Evolutionary conservation across 2,888 invertebrate genomes (phyloP), one percentile per base, ranked within the genome.

Genomic region (Drosophila setosimentum): DNA sequence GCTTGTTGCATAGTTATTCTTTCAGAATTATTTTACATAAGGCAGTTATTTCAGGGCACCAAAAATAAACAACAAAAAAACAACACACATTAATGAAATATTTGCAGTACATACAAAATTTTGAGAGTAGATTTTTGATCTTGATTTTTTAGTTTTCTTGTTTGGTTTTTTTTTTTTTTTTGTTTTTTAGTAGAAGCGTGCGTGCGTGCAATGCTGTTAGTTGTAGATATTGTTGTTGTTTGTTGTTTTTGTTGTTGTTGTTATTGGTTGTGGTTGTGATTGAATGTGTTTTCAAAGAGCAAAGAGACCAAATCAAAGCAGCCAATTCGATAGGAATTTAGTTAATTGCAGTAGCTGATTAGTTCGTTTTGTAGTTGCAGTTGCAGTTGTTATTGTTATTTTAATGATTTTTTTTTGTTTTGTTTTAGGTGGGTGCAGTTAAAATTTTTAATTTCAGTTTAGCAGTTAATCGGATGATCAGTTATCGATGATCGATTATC

Each of bases 281-380:
- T 62, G 48, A 66, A 75, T 78, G 72, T 70, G 76, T 81, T 70
- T 69, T 67, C 48, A 72, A 66, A 67, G 58, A 74, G 82, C 82
- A 80, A 83, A 85, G 69, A 76, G 66, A 85, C 83, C 88, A 83
- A 88, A 88, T 83, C 68, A 83, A 88, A 85, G 86, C 86, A 82
- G 80, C 83, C 87, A 83, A 86, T 88, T 80, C 60, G 63, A 66
- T 59, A 63, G 57, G 60, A 70, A 63, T 73, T 80, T 70, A 54
- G 60, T 78, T 77, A 77, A 63, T 71, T 73, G 77, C 66, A 55
- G 61, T 73, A 45, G 69, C 55, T 68, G 55, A 68, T 58, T 67
- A 67, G 35, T 33, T 61, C 33, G 40, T 53, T 42, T 66, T 66
- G 64, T 59, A 57, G 60, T 59, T 55, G 62, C 69, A 66, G 59